These are phyloP conservation scores for Drosophila eohydei DNA, from an alignment of 2,888 invertebrate species.

Conservation along the genomic window DNA sequence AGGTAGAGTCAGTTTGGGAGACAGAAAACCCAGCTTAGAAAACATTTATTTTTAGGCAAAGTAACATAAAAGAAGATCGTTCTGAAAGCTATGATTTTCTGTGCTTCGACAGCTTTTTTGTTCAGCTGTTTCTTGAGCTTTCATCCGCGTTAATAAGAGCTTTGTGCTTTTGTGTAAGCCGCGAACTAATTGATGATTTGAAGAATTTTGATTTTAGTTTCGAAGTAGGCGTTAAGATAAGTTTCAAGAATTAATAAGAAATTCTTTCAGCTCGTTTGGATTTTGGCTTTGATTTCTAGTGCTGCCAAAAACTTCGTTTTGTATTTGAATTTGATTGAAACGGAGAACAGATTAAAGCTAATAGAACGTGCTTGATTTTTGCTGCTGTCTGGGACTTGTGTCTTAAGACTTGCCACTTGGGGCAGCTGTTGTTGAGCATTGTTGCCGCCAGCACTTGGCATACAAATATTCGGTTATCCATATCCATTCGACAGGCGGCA, in stretches of 20 bases:
- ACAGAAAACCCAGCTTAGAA: too few relatives aligned
- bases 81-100: too few relatives aligned
- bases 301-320: background rate
- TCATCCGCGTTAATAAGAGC: too few relatives aligned
- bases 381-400: constrained; percentile 6
- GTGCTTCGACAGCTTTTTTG: too few relatives aligned
- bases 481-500: constrained; percentile 39
- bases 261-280: background rate
- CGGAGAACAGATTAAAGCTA: background rate
- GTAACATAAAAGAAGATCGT: too few relatives aligned
- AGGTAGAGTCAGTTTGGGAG: too few relatives aligned
- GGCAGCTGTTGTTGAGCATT: constrained; percentile 15
- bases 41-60: too few relatives aligned
- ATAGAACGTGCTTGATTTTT: background rate
- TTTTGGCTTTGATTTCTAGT: background rate
- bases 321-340: constrained; percentile 1
- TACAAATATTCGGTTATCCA: constrained; percentile 39
- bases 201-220: too few relatives aligned
- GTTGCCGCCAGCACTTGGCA: constrained; percentile 5
- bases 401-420: constrained; percentile 17
- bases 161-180: too few relatives aligned
- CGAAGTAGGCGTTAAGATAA: background rate
- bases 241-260: background rate
- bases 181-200: too few relatives aligned
- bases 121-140: too few relatives aligned